Evolutionary conservation across 2,797 vertebrate genomes (phyloP).

Genomic region (Gila robusta): DNA sequence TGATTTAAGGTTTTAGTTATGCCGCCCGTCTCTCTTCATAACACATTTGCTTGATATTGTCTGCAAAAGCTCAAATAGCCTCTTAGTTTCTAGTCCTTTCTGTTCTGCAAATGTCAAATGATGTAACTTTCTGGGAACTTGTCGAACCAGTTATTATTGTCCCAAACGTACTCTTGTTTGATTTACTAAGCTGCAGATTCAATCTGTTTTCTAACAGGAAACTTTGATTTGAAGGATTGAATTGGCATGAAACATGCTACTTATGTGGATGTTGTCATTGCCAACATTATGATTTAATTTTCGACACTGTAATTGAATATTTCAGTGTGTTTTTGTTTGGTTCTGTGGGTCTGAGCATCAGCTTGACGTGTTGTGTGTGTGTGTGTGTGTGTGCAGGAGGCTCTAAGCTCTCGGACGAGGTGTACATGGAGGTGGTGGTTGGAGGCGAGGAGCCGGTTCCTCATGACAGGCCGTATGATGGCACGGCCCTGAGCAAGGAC

Average conservation of each 20-base stretch:
- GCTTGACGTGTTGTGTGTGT: slow-evolving; percentile 10
- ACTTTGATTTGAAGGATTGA: background rate
- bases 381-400: slow-evolving; percentile 77
- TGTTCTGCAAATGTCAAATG: background rate
- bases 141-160: background rate
- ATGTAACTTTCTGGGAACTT: background rate
- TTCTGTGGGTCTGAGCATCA: background rate
- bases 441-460: slow-evolving; percentile 89
- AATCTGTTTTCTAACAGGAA: background rate
- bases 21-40: background rate
- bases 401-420: slow-evolving; percentile 91
- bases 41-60: background rate
- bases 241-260: background rate
- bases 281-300: background rate
- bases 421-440: slow-evolving; percentile 95
- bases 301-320: background rate
- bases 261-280: background rate
- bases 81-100: background rate
- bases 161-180: background rate
- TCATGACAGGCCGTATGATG: slow-evolving; percentile 88
- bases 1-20: background rate
- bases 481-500: slow-evolving; percentile 89
- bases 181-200: background rate
- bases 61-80: background rate
- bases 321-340: background rate